Base-by-base conservation (phyloP, 2,797 vertebrate genomes). In the Fringilla coelebs region DNA sequence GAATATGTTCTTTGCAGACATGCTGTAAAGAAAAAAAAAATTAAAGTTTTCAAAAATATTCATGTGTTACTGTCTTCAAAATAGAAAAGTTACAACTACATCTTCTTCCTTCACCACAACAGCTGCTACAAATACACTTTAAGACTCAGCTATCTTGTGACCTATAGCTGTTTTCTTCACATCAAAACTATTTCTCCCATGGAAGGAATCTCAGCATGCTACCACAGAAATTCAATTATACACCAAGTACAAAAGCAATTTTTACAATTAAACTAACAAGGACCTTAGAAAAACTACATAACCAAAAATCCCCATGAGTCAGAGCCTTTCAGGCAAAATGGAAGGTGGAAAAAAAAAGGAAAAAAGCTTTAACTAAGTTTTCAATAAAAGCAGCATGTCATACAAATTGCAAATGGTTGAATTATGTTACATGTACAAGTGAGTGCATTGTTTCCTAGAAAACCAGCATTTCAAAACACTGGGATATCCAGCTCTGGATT, bases 401-500 rank as follows among this genome's bases (percentile, higher is more conserved):
- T n/a, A 65, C 28, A 72, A 72, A 77, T 5, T 13, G 26, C 26
- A 54, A 84, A 41, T 11, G 24, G 25, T 11, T 61, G 34, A 88
- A 77, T 62, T 54, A n/a, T 3, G 24, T 41, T n/a, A 36, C 7
- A 31, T 1, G 0, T 38, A 76, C 10, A 66, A 2, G 4, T 2
- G 19, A 81, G 14, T 17, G 11, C 17, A 48, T 0, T 40, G 76
- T 40, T 89, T 75, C 48, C n/a, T 86, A 55, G 29, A 89, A 88
- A 89, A 57, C 1, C 6, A 72, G 72, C 16, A 46, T 73, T 74
- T 77, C 29, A 68, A 54, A 88, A 34, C 28, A 67, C 19, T 20
- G 20, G 8, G 34, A 10, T 65, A 65, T 8, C 16, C 40, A 65
- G 20, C 10, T 79, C 51, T 4, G 7, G 38, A 57, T 17, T 52